Evolutionary conservation across 2,888 invertebrate genomes (phyloP), one percentile per base, ranked within the genome.

Genomic region (Yponomeuta malinellus): DNA sequence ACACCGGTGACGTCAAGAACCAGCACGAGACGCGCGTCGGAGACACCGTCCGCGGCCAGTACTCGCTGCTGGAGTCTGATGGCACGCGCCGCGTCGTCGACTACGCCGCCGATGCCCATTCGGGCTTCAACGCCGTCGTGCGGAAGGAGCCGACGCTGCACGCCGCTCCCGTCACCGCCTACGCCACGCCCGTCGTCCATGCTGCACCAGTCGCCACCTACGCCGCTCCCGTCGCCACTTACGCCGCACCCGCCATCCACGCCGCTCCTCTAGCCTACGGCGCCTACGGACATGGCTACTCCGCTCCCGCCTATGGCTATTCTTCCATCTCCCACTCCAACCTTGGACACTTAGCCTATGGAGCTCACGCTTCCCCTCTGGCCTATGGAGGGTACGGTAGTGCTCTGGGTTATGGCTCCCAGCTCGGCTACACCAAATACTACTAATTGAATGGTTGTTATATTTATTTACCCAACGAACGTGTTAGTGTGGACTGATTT

Each of bases 11-110:
- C 76, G 88, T 89, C 74, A 91, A 91, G 86, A 87, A 86, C 85
- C 95, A 95, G 85, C 93, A 93, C 74, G 95, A 95, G 88, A 93
- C 93, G 72, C 93, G 95, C 73, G 87, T 90, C 74, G 95, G 95
- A n/a, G 94, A 94, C 84, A 92, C 92, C 76, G 95, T 95, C 67
- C 93, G 93, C 74, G 91, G 91, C 73, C 91, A 90, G 75, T 90
- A 90, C 87, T 90, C 90, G 9, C 86, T 90, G 72, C 81, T 94
- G 87, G 82, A 93, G 76, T 93, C 94, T 48, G 94, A 95, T 79
- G 94, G 94, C 76, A 93, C 93, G 71, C 93, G 93, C 81, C 93
- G 94, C 75, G 94, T 93, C 48, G 94, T 95, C 0, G 94, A 95
- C 75, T 94, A 94, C 75, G 78, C 82, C 31, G 85, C 86, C 52